Base-by-base conservation (phyloP, 2,113 vertebrate genomes). In the Perca flavescens region DNA sequence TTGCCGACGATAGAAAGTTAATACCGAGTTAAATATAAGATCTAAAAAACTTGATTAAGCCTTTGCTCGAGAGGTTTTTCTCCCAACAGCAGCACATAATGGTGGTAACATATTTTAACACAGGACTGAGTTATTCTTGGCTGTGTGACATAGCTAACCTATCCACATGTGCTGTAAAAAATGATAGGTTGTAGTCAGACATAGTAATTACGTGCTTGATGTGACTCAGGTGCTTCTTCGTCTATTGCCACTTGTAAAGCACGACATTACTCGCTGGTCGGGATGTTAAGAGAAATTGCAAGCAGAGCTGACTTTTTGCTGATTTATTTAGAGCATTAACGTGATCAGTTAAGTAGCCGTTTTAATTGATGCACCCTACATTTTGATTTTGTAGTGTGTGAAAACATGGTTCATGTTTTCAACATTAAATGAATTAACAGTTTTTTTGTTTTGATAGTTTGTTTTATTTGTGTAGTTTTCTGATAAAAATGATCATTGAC, bases 171-270 rank as follows among this genome's bases (percentile, higher is more conserved):
- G 52, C 54, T 81, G 25, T 62, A 78, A 80, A 79, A 86, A 84
- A 86, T 79, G 17, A 89, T 82, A 77, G 64, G 80, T 85, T 89
- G 66, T 36, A 79, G 79, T 86, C 65, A 85, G 83, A 74, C 76
- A 74, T 49, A 62, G 70, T 88, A 89, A 85, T 89, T 86, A 83
- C 1, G n/a, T 79, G 81, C 70, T 82, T 77, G 64, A 69, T 75
- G 53, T 71, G 58, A 73, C 78, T 82, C 74, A 57, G 68, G 79
- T 75, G 80, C 74, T 79, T 89, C 58, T 53, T 85, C n/a, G 8
- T 50, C 52, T 71, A 2, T 71, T 80, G 21, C 74, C 58, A 64
- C 69, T 71, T 75, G 66, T 61, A 19, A 43, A 68, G 64, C 36
- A 47, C 46, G n/a, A 67, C 81, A 74, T 79, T 71, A 58, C 77